Conservation (phyloP, 1,140 invertebrate genomes). For the Drosophila novamexicana region DNA sequence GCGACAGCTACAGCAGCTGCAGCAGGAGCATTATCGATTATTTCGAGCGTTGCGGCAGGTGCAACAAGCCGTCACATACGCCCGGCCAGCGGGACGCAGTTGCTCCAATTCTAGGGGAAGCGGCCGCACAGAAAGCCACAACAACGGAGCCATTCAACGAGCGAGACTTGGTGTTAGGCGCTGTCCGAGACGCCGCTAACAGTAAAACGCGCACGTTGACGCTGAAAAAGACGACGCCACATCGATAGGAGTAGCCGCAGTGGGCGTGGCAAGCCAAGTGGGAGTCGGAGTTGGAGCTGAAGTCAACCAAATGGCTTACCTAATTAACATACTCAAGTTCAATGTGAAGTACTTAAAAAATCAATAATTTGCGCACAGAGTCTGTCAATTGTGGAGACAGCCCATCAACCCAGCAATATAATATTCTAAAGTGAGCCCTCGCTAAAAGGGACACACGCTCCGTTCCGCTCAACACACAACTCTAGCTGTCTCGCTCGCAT, state of each 20-base stretch:
- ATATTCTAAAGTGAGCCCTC: slow-evolving; percentile 4
- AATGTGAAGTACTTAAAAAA: slow-evolving; percentile 84
- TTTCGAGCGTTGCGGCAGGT: background rate
- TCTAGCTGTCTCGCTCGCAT: slow-evolving; percentile 35
- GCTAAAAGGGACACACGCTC: slow-evolving; percentile 7
- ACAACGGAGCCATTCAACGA: slow-evolving; percentile 82
- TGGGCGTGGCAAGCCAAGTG: background rate
- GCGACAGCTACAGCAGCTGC: background rate
- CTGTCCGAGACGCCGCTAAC: slow-evolving; percentile 56
- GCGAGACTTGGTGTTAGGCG: slow-evolving; percentile 58
- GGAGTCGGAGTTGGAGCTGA: background rate
- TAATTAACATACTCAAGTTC: slow-evolving; percentile 84
- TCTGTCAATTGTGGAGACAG: slow-evolving; percentile 1
- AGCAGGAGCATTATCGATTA: slow-evolving; percentile 27
- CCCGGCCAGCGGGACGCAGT: slow-evolving; percentile 36
- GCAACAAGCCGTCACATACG: background rate
- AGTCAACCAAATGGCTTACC: slow-evolving; percentile 71
- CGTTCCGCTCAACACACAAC: background rate
- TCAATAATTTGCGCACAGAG: slow-evolving; percentile 62
- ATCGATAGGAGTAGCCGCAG: slow-evolving; percentile 63
- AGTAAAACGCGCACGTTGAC: slow-evolving; percentile 45
- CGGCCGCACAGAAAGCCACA: slow-evolving; percentile 63
- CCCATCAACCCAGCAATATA: background rate
- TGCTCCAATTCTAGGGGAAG: slow-evolving; percentile 55
- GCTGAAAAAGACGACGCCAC: slow-evolving; percentile 75